Conservation (phyloP, 2,888 invertebrate species). For the Ornithoptera alexandrae region DNA sequence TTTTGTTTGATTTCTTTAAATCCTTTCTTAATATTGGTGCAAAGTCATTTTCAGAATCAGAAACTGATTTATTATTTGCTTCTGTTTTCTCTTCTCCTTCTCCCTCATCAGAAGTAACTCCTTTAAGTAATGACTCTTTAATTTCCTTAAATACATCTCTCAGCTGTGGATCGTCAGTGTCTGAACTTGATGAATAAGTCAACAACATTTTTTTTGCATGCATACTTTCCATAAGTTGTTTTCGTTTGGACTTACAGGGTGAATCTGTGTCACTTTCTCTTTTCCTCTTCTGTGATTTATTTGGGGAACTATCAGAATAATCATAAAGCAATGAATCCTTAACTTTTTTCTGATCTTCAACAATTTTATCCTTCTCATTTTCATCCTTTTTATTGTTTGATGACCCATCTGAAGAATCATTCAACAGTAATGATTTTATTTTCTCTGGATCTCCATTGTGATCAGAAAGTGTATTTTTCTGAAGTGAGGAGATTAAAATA, state of each 20-base stretch:
- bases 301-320: slow-evolving; percentile 27
- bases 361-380: slow-evolving; percentile 32
- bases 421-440: slow-evolving; percentile 37
- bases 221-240: slow-evolving; percentile 56
- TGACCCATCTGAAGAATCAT: slow-evolving; percentile 35
- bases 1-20: slow-evolving; percentile 16
- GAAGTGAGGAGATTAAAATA: slow-evolving; percentile 35
- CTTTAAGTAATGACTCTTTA: slow-evolving; percentile 49
- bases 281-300: slow-evolving; percentile 34
- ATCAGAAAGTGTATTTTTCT: slow-evolving; percentile 30
- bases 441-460: slow-evolving; percentile 27
- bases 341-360: slow-evolving; percentile 29
- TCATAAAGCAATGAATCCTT: slow-evolving; percentile 38
- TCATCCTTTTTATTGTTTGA: slow-evolving; percentile 34
- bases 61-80: slow-evolving; percentile 29
- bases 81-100: slow-evolving; percentile 26
- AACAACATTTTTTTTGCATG: slow-evolving; percentile 62
- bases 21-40: slow-evolving; percentile 29
- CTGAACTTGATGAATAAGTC: slow-evolving; percentile 62
- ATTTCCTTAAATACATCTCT: slow-evolving; percentile 48
- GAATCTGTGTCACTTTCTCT: slow-evolving; percentile 34
- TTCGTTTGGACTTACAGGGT: slow-evolving; percentile 47
- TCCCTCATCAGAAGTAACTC: slow-evolving; percentile 45
- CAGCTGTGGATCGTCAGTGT: slow-evolving; percentile 59
- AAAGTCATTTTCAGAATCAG: slow-evolving; percentile 43